Evolutionary conservation across 2,888 invertebrate genomes (phyloP).

Genomic region (Heteromyza rotundicornis): DNA sequence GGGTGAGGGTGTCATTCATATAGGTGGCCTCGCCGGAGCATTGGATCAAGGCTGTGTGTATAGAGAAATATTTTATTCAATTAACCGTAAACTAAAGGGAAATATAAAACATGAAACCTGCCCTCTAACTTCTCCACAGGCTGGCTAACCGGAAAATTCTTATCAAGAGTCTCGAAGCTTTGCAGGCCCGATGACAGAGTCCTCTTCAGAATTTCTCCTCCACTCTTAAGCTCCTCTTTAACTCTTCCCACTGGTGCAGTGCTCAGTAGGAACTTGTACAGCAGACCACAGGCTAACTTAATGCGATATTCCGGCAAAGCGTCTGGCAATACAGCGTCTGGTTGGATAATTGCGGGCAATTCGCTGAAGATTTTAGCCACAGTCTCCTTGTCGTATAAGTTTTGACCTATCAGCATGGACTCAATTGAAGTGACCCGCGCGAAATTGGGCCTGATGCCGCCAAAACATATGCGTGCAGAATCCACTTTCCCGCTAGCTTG

Average conservation of each 20-base stretch:
- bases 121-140: conserved; percentile 76
- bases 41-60: conserved; percentile 73
- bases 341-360: conserved; percentile 68
- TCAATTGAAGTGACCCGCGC: conserved; percentile 68
- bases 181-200: conserved; percentile 72
- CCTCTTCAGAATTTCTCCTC: conserved; percentile 68
- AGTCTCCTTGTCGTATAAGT: conserved; percentile 62
- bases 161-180: conserved; percentile 71
- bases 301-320: conserved; percentile 73
- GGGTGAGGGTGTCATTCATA: conserved; percentile 74
- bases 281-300: conserved; percentile 73
- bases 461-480: conserved; percentile 68
- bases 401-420: conserved; percentile 60
- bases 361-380: conserved; percentile 64
- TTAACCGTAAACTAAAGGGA: too few relatives aligned
- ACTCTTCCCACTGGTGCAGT: conserved; percentile 66
- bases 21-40: conserved; percentile 80
- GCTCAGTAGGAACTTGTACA: conserved; percentile 74
- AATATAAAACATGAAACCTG: background rate
- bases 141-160: conserved; percentile 77
- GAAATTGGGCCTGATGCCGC: conserved; percentile 68
- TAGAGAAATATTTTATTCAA: too few relatives aligned
- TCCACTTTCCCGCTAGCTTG: conserved; percentile 53
- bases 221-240: conserved; percentile 65
- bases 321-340: conserved; percentile 71